phyloP scores from a whole-genome alignment of 1,140 invertebrate species.

The Anastatus disparis region DNA sequence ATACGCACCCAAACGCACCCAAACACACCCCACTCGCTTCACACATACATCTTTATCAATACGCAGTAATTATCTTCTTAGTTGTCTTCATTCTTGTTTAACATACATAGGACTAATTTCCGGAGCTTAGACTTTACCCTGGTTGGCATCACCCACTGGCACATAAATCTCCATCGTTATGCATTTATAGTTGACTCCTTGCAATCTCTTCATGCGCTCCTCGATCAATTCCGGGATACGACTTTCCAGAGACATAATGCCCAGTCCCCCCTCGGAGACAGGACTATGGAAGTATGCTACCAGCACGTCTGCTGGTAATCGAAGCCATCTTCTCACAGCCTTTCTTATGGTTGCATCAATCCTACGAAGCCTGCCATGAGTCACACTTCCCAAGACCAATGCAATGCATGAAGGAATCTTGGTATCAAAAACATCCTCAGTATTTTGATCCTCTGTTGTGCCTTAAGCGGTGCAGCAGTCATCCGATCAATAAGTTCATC shows the following conservation, averaged over 20 bases:
- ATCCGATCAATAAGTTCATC: background rate
- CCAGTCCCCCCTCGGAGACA: constrained; percentile 50
- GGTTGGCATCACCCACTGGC: too few species aligned
- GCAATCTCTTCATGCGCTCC: too few species aligned
- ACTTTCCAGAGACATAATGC: constrained; percentile 36
- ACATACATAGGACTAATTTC: too few species aligned
- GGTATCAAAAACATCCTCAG: background rate
- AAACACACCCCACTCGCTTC: too few species aligned
- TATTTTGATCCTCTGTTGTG: background rate
- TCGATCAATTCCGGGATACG: too few species aligned
- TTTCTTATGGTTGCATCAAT: constrained; percentile 32
- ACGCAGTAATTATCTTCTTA: too few species aligned
- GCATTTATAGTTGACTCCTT: too few species aligned
- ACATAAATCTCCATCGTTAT: too few species aligned
- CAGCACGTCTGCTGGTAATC: constrained; percentile 52
- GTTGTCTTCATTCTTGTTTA: too few species aligned
- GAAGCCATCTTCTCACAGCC: constrained; percentile 50
- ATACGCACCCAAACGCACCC: too few species aligned
- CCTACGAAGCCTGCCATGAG: background rate
- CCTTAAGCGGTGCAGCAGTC: background rate
- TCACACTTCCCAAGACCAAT: background rate
- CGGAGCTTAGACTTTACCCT: too few species aligned
- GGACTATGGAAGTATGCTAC: constrained; percentile 54
- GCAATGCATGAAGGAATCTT: background rate
- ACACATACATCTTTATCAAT: too few species aligned